These are phyloP conservation scores for Pristis pectinata DNA, from an alignment of 2,797 vertebrate genomes.

Conservation along the genomic window DNA sequence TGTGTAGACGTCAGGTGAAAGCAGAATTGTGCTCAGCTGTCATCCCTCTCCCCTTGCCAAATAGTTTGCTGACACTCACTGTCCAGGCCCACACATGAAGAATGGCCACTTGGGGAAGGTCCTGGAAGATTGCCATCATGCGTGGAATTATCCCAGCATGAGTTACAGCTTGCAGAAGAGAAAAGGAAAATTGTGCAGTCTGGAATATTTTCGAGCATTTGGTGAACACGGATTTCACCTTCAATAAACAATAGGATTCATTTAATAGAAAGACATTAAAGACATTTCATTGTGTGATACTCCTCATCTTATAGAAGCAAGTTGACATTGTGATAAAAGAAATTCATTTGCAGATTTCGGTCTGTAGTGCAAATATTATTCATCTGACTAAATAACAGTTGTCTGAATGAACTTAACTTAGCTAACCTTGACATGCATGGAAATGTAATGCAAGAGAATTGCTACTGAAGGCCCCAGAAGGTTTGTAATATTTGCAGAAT, in stretches of 20 bases:
- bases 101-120: slow-evolving; percentile 1
- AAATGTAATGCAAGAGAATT: slow-evolving; percentile 56
- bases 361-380: background rate
- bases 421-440: slow-evolving; percentile 12
- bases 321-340: background rate
- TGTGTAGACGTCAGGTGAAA: background rate
- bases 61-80: slow-evolving; percentile 29
- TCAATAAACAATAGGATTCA: background rate
- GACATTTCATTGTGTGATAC: background rate
- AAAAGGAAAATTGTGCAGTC: background rate
- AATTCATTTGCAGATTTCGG: slow-evolving; percentile 12
- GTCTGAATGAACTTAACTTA: slow-evolving; percentile 10
- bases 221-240: background rate
- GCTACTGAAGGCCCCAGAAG: slow-evolving; percentile 82
- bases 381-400: slow-evolving; percentile 3
- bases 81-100: slow-evolving; percentile 25
- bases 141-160: background rate
- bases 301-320: background rate
- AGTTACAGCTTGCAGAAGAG: background rate
- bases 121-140: slow-evolving; percentile 14
- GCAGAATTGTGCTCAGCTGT: background rate
- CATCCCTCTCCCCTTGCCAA: slow-evolving; percentile 13
- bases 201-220: background rate
- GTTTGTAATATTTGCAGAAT: slow-evolving; percentile 85
- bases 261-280: background rate